phyloP scores from a whole-genome alignment of 1,140 invertebrate genomes.

The Panagrolaimus sp. region DNA sequence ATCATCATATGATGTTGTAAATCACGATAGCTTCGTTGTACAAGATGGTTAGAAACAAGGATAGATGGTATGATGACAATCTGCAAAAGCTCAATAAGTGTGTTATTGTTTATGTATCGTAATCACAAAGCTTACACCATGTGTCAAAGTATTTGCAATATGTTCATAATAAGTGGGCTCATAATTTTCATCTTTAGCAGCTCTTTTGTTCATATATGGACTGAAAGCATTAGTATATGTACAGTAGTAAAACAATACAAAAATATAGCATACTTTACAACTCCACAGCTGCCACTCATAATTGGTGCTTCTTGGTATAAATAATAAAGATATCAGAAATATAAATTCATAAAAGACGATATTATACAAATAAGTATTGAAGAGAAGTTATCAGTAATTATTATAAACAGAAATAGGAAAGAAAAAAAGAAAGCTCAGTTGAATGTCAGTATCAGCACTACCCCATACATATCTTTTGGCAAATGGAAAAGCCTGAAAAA shows the following conservation, averaged over 20 bases:
- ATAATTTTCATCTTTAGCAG: constrained; percentile 31
- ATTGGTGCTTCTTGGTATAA: background rate
- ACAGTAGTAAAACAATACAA: background rate
- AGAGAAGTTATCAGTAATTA: too few species aligned
- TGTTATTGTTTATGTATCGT: too few species aligned
- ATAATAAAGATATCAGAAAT: too few species aligned
- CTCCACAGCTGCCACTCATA: constrained; percentile 22
- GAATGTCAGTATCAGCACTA: too few species aligned
- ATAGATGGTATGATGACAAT: constrained; percentile 34
- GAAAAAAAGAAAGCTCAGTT: too few species aligned
- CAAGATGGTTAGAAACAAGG: constrained; percentile 13
- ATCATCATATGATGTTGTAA: constrained; percentile 72
- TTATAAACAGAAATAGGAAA: too few species aligned
- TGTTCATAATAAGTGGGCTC: constrained; percentile 38
- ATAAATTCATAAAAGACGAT: too few species aligned
- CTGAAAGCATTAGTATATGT: constrained; percentile 19
- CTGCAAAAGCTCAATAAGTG: too few species aligned
- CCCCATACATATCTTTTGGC: too few species aligned
- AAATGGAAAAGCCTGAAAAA: too few species aligned
- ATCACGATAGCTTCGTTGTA: constrained; percentile 65
- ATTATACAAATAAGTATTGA: too few species aligned
- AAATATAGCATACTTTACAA: constrained; percentile 24
- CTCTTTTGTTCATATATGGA: constrained; percentile 38
- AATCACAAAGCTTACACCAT: constrained; percentile 23
- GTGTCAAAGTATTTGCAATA: constrained; percentile 33